A percentile compares a stretch with the other conserved stretches of the same genome.
Evolutionary conservation across 1,140 invertebrate genomes (phyloP).

Genomic region (Papilio helenus): DNA sequence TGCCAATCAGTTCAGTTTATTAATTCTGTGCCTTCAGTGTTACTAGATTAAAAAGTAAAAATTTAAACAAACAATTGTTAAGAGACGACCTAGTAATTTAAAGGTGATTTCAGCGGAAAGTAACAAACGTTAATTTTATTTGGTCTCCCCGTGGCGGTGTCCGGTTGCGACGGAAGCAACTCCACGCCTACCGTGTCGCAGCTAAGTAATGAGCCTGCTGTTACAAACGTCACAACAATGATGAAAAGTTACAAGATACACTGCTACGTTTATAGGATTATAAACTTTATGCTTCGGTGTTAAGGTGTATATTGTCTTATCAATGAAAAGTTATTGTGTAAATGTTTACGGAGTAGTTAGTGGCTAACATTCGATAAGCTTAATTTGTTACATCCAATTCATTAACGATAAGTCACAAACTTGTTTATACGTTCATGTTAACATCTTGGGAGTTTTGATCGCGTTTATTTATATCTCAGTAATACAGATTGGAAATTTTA

Average conservation of each 20-base stretch:
- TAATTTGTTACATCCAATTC: constrained; percentile 33
- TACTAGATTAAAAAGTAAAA: not conserved
- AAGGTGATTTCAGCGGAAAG: constrained; percentile 35
- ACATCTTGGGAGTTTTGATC: constrained; percentile 11
- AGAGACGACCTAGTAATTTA: constrained; percentile 29
- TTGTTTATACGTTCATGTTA: not conserved
- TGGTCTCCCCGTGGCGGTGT: constrained; percentile 68
- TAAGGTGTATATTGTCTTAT: constrained; percentile 7
- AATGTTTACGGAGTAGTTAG: constrained; percentile 22
- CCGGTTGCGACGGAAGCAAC: constrained; percentile 72
- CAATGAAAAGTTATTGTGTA: constrained; percentile 1
- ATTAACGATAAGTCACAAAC: constrained; percentile 11
- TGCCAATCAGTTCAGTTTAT: not conserved
- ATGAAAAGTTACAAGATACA: constrained; percentile 46
- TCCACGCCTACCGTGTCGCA: constrained; percentile 67
- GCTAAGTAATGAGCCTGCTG: constrained; percentile 78
- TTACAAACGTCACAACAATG: constrained; percentile 52
- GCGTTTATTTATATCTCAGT: not conserved
- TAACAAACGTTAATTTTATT: constrained; percentile 69
- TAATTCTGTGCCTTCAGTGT: not conserved
- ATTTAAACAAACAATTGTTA: constrained; percentile 7
- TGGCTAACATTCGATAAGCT: constrained; percentile 30
- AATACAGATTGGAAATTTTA: not conserved
- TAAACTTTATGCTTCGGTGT: not conserved
- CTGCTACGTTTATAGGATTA: constrained; percentile 37